Evolutionary conservation across 1,140 invertebrate genomes (phyloP).

Genomic region (Oppia nitens): DNA sequence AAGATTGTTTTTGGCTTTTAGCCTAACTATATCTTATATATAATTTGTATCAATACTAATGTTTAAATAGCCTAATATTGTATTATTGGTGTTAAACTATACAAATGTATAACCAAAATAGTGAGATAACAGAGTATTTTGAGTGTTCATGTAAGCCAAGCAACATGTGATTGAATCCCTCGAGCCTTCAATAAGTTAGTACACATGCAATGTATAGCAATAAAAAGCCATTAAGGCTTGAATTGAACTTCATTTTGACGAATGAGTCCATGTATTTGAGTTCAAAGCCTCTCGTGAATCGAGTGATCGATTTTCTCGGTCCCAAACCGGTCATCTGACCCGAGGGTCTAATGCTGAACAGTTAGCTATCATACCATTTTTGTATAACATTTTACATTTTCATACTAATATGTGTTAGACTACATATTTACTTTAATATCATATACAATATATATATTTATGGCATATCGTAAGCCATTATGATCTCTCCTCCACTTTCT

Average conservation of each 20-base stretch:
- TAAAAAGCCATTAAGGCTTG: neutral
- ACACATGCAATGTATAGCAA: too few species aligned
- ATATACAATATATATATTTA: neutral
- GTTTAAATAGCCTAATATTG: too few species aligned
- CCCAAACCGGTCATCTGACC: neutral
- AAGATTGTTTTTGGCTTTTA: too few species aligned
- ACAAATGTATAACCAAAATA: too few species aligned
- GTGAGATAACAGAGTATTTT: too few species aligned
- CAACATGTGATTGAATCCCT: neutral
- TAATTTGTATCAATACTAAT: neutral
- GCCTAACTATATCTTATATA: too few species aligned
- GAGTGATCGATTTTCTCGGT: neutral
- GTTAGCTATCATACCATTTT: too few species aligned
- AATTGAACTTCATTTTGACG: neutral
- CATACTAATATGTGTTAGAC: too few species aligned
- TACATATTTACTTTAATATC: neutral
- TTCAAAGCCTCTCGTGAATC: neutral
- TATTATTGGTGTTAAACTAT: too few species aligned
- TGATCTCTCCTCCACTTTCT: neutral
- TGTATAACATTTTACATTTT: too few species aligned
- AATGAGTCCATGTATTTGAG: neutral
- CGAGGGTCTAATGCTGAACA: neutral
- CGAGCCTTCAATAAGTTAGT: neutral
- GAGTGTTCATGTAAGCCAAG: neutral
- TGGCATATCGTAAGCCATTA: neutral